Evolutionary conservation across 2,888 invertebrate species (phyloP), one percentile per base, ranked within the genome.

Genomic region (Epistrophe eligans): DNA sequence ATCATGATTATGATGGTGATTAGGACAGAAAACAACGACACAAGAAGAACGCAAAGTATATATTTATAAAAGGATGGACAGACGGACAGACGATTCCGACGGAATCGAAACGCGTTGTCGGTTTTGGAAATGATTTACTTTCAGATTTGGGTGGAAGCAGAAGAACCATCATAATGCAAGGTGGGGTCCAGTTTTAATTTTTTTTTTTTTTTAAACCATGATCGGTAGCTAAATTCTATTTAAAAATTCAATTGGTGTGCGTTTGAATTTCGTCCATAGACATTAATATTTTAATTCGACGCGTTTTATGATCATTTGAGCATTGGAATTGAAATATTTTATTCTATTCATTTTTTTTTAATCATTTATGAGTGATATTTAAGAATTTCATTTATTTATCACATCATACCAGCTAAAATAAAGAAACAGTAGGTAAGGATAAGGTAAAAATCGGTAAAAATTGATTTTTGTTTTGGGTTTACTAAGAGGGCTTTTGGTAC

Each of bases 231-330:
- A 13, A 10, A 3, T 60, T 10, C 82, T 85, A 40, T 40, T 87
- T 82, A 76, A 24, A 58, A 74, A 87, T 87, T 74, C 87, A 6
- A 48, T 19, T 17, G 52, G 71, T 64, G 87, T 82, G 66, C 87
- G 82, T 82, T 87, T 87, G 87, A 87, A 83, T 87, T 87, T 87
- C 79, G 82, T 87, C 79, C 87, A 82, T 70, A 87, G 87, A 87
- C 87, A 82, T 87, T 87, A 87, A 87, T 87, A 87, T 87, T 87
- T 87, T 87, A 87, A 87, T 87, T 87, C 83, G 79, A 87, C 87
- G 87, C 82, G 79, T 87, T 87, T 87, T 87, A 87, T 87, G 87
- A 82, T 82, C 79, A 76, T 82, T 82, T 87, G 82, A 87, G 74
- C 66, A 79, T 76, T 85, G 77, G 67, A 85, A 85, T 81, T 81